phyloP scores from a whole-genome alignment of 2,797 vertebrate genomes.

The Thunnus albacares region DNA sequence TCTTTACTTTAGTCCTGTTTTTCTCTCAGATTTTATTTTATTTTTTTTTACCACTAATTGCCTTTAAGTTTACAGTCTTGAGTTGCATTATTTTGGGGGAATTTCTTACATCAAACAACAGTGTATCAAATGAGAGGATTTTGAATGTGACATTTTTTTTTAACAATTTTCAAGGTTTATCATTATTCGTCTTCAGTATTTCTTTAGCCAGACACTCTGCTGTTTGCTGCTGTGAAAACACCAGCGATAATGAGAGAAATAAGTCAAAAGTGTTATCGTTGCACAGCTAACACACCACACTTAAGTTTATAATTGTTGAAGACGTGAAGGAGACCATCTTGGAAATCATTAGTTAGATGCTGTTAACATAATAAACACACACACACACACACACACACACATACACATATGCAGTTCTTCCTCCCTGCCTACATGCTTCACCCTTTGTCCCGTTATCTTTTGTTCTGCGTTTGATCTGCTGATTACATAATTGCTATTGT shows the following conservation, averaged over 20 bases:
- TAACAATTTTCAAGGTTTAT: background rate
- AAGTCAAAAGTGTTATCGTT: too few relatives aligned
- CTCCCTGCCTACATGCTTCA: constrained; percentile 55
- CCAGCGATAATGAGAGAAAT: too few relatives aligned
- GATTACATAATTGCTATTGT: constrained; percentile 70
- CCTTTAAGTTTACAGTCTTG: background rate
- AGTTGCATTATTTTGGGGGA: background rate
- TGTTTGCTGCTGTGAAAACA: background rate
- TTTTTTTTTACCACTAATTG: background rate
- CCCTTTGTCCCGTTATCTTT: constrained; percentile 56
- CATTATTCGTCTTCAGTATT: background rate
- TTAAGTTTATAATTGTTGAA: background rate
- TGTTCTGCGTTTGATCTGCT: constrained; percentile 60
- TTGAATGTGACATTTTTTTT: too few relatives aligned
- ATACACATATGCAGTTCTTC: constrained; percentile 10
- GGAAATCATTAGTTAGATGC: background rate
- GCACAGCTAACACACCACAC: background rate
- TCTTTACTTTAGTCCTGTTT: background rate
- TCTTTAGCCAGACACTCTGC: background rate
- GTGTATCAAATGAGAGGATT: too few relatives aligned
- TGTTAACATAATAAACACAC: background rate
- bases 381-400: background rate
- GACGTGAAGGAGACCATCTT: background rate
- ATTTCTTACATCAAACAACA: background rate
- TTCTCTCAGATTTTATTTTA: background rate